These are phyloP conservation scores for human DNA, from an alignment of 2,113 vertebrate species.

Conservation along the genomic window DNA sequence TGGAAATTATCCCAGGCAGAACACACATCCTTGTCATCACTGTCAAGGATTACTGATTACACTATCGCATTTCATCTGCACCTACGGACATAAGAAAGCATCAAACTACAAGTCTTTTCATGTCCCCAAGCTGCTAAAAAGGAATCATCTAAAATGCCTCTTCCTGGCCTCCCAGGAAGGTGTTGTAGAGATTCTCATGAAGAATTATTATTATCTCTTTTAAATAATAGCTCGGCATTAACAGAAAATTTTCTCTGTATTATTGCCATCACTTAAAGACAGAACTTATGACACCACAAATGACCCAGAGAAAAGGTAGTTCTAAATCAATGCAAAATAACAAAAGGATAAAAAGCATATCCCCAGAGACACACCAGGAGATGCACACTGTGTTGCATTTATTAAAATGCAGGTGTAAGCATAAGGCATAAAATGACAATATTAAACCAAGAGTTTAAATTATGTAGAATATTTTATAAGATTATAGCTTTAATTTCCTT, in stretches of 20 bases:
- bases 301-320: background rate
- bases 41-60: background rate
- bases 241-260: background rate
- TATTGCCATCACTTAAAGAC: background rate
- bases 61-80: background rate
- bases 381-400: background rate
- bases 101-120: background rate
- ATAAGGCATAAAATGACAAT: background rate
- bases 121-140: background rate
- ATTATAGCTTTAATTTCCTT: background rate
- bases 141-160: background rate
- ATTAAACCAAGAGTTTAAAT: conserved; percentile 36
- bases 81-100: background rate
- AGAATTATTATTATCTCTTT: conserved; percentile 17
- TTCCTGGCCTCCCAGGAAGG: background rate
- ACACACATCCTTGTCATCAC: background rate
- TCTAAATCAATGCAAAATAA: conserved; percentile 1
- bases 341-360: conserved; percentile 7
- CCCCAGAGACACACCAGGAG: background rate
- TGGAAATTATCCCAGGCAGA: background rate
- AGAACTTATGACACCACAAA: background rate
- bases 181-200: background rate
- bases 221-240: background rate
- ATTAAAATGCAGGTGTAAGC: conserved; percentile 36
- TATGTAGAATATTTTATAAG: background rate